phyloP scores from a whole-genome alignment of 2,797 vertebrate species.

The Heliangelus exortis region DNA sequence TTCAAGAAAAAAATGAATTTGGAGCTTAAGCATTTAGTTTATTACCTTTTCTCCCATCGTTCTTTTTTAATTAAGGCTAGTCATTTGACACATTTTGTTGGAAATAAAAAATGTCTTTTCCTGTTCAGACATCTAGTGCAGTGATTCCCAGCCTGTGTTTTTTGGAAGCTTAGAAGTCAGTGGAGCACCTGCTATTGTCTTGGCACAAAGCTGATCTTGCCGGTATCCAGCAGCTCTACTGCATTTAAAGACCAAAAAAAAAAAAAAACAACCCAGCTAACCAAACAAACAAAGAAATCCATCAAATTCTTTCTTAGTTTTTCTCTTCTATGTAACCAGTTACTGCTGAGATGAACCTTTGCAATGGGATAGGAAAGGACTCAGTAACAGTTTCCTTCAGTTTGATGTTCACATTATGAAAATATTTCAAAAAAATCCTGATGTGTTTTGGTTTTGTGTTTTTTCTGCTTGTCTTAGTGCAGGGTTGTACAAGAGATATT shows the following conservation, averaged over 20 bases:
- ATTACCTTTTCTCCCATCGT: background rate
- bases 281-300: background rate
- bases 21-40: background rate
- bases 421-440: background rate
- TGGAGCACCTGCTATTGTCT: background rate
- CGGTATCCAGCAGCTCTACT: background rate
- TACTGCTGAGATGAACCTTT: background rate
- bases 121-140: background rate
- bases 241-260: background rate
- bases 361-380: background rate
- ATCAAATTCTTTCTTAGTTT: background rate
- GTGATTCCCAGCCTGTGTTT: background rate
- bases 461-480: background rate
- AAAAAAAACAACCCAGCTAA: no score
- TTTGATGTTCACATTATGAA: background rate
- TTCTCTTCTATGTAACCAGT: background rate
- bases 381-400: background rate
- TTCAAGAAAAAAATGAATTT: background rate
- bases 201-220: background rate
- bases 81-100: background rate
- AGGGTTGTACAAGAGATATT: background rate
- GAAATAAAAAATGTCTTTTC: background rate
- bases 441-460: background rate
- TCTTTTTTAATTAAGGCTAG: no score
- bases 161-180: background rate